Evolutionary conservation across 2,113 vertebrate genomes (phyloP).

Genomic region (Ctenomys sociabilis): DNA sequence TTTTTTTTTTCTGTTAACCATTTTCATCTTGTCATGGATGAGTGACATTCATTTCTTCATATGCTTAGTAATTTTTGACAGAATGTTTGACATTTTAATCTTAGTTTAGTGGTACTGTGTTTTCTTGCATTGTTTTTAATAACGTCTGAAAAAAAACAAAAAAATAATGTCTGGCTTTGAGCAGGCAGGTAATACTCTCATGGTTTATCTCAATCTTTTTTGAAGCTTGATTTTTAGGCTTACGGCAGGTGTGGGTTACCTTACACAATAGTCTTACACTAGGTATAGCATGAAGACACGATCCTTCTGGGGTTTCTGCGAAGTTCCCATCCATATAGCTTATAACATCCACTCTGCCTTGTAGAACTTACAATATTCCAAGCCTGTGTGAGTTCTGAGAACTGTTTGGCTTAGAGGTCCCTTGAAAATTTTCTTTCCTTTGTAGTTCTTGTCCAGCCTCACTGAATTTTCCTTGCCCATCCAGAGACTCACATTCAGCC

Average conservation of each 20-base stretch:
- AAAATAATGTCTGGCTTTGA: not conserved
- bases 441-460: not conserved
- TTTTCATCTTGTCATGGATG: not conserved
- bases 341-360: not conserved
- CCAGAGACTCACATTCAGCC: not conserved
- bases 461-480: not conserved
- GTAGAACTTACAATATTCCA: not conserved
- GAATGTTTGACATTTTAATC: not conserved
- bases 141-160: no score
- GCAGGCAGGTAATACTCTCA: not conserved
- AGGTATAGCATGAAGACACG: not conserved
- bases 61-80: not conserved
- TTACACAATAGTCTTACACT: not conserved
- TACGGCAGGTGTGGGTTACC: not conserved
- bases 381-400: not conserved
- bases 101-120: not conserved
- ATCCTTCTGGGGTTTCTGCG: not conserved
- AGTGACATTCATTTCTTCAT: not conserved
- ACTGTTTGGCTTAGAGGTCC: not conserved
- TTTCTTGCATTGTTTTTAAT: not conserved
- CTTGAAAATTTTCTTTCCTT: not conserved
- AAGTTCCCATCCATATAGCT: not conserved
- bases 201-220: not conserved
- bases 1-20: not conserved
- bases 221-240: not conserved